Evolutionary conservation across 2,113 vertebrate genomes (phyloP).

Genomic region (Nycticryphes semicollaris): DNA sequence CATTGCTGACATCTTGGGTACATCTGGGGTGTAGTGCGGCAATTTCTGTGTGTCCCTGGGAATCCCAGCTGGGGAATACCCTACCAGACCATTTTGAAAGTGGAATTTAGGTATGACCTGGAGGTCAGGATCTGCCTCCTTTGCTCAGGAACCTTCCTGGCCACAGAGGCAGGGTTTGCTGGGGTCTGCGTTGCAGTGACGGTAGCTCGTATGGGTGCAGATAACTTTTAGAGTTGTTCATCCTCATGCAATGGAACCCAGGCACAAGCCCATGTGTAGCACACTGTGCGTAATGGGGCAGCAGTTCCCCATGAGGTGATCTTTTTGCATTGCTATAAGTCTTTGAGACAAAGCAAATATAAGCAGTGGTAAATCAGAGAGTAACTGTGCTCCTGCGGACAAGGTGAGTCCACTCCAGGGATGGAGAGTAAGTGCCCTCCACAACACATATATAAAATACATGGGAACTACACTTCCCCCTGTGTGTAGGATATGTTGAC

Average conservation of each 20-base stretch:
- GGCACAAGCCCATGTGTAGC: neutral
- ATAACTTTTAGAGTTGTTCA: neutral
- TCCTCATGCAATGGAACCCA: neutral
- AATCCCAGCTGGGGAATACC: neutral
- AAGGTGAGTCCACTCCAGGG: neutral
- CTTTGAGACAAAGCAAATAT: neutral
- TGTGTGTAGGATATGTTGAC: rapidly evolving
- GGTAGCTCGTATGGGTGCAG: rapidly evolving
- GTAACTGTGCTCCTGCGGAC: neutral
- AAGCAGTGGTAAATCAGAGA: neutral
- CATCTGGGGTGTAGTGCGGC: neutral
- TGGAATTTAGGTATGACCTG: neutral
- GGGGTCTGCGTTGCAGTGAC: neutral
- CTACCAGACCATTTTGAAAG: neutral
- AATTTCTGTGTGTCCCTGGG: neutral
- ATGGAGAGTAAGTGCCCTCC: neutral
- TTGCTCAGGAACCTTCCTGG: neutral
- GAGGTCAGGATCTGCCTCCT: neutral
- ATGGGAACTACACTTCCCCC: neutral
- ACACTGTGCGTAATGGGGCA: rapidly evolving
- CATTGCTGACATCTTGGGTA: neutral
- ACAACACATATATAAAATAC: rapidly evolving
- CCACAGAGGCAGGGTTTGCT: neutral
- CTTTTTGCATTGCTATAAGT: neutral
- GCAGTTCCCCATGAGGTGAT: neutral